These are phyloP conservation scores for Podarcis raffonei DNA, from an alignment of 2,113 vertebrate species.

Conservation along the genomic window DNA sequence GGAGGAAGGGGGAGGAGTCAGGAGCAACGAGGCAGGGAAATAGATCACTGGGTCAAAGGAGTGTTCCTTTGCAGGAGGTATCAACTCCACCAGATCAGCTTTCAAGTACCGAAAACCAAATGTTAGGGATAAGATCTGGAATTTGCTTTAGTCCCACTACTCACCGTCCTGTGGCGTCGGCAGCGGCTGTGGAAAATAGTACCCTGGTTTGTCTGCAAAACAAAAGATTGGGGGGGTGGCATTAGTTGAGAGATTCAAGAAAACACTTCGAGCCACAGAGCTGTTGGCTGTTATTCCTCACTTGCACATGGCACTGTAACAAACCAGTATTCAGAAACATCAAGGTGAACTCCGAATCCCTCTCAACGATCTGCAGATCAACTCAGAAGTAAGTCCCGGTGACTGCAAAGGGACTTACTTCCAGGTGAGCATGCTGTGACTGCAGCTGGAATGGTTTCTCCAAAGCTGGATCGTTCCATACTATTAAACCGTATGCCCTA, in stretches of 20 bases:
- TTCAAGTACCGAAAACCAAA: neutral
- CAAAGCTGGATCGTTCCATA: neutral
- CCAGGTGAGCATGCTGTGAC: neutral
- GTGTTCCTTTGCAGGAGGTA: accelerated
- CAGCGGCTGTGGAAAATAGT: slow-evolving; percentile 82
- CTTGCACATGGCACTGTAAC: neutral
- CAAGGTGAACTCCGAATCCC: neutral
- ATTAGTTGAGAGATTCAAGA: neutral
- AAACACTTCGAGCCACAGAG: accelerated
- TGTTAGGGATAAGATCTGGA: neutral
- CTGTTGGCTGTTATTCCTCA: neutral
- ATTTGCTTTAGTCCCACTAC: slow-evolving; percentile 55
- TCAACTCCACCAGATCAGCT: neutral
- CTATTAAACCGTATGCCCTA: neutral
- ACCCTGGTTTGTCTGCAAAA: slow-evolving; percentile 91
- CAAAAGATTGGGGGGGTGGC: slow-evolving; percentile 24
- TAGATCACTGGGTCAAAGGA: slow-evolving; percentile 30
- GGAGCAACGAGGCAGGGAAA: neutral
- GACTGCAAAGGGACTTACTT: neutral
- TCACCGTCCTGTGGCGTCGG: slow-evolving; percentile 87
- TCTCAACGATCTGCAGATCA: neutral
- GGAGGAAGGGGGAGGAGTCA: neutral
- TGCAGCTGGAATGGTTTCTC: neutral
- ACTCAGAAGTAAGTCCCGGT: neutral
- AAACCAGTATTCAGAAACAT: too few relatives aligned